phyloP scores from a whole-genome alignment of 2,888 invertebrate genomes.

The Toxonevra muliebris region DNA sequence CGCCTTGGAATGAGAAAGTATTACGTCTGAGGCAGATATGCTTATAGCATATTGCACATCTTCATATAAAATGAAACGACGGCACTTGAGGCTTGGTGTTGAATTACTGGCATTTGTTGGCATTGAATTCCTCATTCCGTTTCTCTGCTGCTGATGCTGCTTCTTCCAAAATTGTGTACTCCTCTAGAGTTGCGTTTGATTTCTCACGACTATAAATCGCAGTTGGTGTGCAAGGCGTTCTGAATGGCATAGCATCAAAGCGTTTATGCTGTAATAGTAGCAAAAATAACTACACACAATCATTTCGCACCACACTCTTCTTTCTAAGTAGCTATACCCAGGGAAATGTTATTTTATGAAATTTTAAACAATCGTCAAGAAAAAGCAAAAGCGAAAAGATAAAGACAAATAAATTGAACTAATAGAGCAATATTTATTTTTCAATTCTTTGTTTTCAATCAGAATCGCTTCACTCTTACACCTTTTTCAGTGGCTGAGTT shows the following conservation, averaged over 20 bases:
- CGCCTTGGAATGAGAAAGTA: no score
- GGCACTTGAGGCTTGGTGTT: constrained; percentile 25
- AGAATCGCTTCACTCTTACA: not conserved
- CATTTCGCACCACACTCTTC: not conserved
- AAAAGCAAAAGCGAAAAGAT: constrained; percentile 1
- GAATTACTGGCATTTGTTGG: constrained; percentile 27
- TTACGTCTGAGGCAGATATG: no score
- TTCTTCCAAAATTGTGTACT: no score
- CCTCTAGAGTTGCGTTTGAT: no score
- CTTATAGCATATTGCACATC: no score
- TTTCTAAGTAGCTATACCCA: no score
- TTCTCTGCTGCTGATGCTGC: no score
- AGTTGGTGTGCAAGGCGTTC: no score
- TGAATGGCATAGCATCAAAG: no score
- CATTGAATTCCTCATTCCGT: not conserved
- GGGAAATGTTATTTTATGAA: constrained; percentile 32
- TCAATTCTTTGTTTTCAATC: constrained; percentile 20
- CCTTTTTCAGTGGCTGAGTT: no score
- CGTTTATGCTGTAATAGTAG: not conserved
- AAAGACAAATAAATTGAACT: constrained; percentile 33
- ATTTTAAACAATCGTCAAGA: constrained; percentile 32
- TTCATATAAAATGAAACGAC: no score
- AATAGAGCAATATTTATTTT: constrained; percentile 36
- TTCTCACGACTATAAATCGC: no score
- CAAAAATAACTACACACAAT: not conserved